phyloP scores from a whole-genome alignment of 2,113 vertebrate genomes.

The Zosterops pallidus region DNA sequence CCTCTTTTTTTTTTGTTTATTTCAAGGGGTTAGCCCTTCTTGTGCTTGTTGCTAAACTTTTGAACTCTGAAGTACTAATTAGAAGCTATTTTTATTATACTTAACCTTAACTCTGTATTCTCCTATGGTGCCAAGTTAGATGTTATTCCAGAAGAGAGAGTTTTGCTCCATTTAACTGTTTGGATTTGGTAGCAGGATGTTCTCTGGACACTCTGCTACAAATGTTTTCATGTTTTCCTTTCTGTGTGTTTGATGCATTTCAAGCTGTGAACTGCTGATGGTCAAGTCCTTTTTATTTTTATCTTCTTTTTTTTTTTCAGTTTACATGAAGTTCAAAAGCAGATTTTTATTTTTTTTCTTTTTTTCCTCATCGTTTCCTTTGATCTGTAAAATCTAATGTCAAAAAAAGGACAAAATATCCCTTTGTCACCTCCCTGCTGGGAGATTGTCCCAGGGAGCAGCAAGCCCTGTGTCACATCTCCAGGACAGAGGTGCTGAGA shows the following conservation, averaged over 20 bases:
- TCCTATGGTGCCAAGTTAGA: constrained; percentile 74
- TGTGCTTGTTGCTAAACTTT: constrained; percentile 68
- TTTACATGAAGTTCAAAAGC: constrained; percentile 49
- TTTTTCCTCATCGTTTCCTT: neutral
- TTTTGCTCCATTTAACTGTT: neutral
- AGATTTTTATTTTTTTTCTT: neutral
- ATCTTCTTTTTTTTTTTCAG: neutral
- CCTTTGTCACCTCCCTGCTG: constrained; percentile 62
- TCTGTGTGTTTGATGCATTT: constrained; percentile 60
- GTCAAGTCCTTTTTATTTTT: neutral
- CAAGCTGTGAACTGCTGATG: constrained; percentile 55
- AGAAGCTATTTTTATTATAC: constrained; percentile 77
- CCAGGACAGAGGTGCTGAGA: neutral
- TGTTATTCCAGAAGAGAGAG: constrained; percentile 52
- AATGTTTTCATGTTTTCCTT: constrained; percentile 57
- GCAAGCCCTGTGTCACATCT: neutral
- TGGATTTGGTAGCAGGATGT: constrained; percentile 3
- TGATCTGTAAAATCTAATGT: constrained; percentile 61
- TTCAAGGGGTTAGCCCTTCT: constrained; percentile 44
- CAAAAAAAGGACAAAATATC: constrained; percentile 71
- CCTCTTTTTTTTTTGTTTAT: neutral
- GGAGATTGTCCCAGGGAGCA: neutral
- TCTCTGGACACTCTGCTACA: constrained; percentile 32
- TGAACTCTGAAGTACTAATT: constrained; percentile 67
- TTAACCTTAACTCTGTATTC: constrained; percentile 61